Evolutionary conservation across 2,888 invertebrate genomes (phyloP), one percentile per base, ranked within the genome.

Genomic region (Osmoderma eremita): DNA sequence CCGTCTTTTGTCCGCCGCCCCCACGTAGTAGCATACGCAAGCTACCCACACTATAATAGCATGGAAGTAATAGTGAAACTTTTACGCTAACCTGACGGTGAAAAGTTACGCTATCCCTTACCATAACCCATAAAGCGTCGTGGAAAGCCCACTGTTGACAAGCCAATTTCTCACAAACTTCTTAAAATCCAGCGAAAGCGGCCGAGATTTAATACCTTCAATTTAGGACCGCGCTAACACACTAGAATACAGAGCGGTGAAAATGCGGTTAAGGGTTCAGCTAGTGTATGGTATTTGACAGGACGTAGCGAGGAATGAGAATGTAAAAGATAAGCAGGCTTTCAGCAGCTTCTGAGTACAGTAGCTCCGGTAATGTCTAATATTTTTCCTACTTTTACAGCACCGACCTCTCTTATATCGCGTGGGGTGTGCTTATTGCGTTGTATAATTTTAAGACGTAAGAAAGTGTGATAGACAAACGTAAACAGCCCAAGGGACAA

Each of bases 161-260:
- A 74, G 74, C 72, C 76, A 76, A 75, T 76, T 74, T 74, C 74
- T 74, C 74, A 73, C 65, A 69, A 72, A 72, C 72, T 74, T 73
- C 72, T 74, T 73, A 73, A 76, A 75, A 74, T 74, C 74, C 73
- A 70, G 69, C 67, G 69, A 71, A 72, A 68, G 71, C 69, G 41
- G 70, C 67, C 49, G 72, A 75, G 76, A 76, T 75, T 75, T 76
- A 76, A 75, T 75, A 75, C 76, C 72, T 74, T 73, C 76, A 76
- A 76, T 75, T 75, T 76, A 74, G 72, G 72, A 71, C 58, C 58
- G 45, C n/a, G 58, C 71, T 73, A 68, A 65, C 68, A 69, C 68
- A 65, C 69, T 22, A 54, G 67, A 69, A 69, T 65, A 65, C 67
- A 68, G 70, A 68, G 67, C 45, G 48, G 45, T 45, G 24, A 45